Evolutionary conservation across 2,113 vertebrate species (phyloP), one percentile per base, ranked within the genome.

Genomic region (Ictidomys tridecemlineatus): DNA sequence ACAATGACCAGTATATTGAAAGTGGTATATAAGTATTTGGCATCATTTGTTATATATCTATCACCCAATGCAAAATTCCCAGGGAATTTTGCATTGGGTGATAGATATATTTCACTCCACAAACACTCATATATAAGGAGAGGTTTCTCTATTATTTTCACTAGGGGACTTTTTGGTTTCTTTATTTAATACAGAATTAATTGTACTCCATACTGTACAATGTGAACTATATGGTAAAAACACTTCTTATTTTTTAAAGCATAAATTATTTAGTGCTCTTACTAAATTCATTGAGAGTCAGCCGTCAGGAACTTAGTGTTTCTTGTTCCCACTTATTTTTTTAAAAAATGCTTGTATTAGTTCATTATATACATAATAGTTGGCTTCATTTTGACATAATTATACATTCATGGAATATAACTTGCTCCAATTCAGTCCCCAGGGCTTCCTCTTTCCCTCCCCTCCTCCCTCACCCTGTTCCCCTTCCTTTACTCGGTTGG

Each of bases 221-320:
- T 86, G 26, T 85, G 65, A 91, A 24, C 4, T 98, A 37, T 72
- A 51, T 95, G 95, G 0, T 95, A 58, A 91, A 98, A 77, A 56
- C 53, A 91, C 80, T 97, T 97, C 28, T 93, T 95, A 86, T 28
- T 91, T 98, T 97, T 98, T 94, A 98, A 98, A 96, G 84, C 94
- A 98, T 99, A 98, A 98, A 98, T 99, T 95, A 99, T 99, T 99
- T 98, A 99, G 98, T 98, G 95, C 87, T 98, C 97, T 97, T 94
- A 77, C 11, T 90, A 28, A 97, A 94, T 97, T 97, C 22, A 77
- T 96, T 85, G 32, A 91, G 98, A 98, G 97, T 98, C 98, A 96
- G 93, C 98, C 97, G 98, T 95, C 96, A 98, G 96, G 89, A 86
- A 92, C 53, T 65, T 98, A 98, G 98, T 89, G 97, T 98, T 97